Percentiles rank a stretch among this genome's conserved stretches.
phyloP scores from a whole-genome alignment of 2,797 vertebrate species.

The Astyanax mexicanus region DNA sequence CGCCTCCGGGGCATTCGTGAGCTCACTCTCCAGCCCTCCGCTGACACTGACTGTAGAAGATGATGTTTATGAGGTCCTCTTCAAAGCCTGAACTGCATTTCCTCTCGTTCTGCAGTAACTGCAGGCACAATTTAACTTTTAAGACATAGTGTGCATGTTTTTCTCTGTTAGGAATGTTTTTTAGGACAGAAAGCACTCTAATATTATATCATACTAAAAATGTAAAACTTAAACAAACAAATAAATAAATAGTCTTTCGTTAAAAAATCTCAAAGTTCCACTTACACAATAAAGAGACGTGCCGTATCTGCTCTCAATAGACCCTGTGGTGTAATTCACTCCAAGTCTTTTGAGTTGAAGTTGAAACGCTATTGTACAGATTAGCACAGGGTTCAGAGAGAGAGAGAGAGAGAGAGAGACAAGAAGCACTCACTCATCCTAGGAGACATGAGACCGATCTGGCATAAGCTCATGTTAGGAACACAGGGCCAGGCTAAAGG shows the following conservation, averaged over 20 bases:
- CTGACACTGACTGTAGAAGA: background rate
- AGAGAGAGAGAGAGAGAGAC: too few species aligned
- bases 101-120: background rate
- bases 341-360: constrained; percentile 10
- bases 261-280: constrained; percentile 28
- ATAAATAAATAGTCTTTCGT: too few species aligned
- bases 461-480: constrained; percentile 18
- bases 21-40: constrained; percentile 1
- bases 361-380: constrained; percentile 9
- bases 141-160: too few species aligned
- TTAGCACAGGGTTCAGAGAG: constrained; percentile 30
- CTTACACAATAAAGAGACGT: constrained; percentile 13
- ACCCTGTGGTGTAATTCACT: constrained; percentile 22
- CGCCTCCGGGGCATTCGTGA: constrained; percentile 17
- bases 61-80: background rate
- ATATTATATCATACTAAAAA: too few species aligned
- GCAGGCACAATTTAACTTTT: constrained; percentile 16
- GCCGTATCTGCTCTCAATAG: constrained; percentile 27
- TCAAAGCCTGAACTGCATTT: constrained; percentile 7
- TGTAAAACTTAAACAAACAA: too few species aligned
- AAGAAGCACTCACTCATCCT: constrained; percentile 40
- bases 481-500: constrained; percentile 34
- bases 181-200: too few species aligned
- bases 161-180: background rate
- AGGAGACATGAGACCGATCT: constrained; percentile 30